phyloP scores from a whole-genome alignment of 2,888 invertebrate genomes.

The Arctia plantaginis region DNA sequence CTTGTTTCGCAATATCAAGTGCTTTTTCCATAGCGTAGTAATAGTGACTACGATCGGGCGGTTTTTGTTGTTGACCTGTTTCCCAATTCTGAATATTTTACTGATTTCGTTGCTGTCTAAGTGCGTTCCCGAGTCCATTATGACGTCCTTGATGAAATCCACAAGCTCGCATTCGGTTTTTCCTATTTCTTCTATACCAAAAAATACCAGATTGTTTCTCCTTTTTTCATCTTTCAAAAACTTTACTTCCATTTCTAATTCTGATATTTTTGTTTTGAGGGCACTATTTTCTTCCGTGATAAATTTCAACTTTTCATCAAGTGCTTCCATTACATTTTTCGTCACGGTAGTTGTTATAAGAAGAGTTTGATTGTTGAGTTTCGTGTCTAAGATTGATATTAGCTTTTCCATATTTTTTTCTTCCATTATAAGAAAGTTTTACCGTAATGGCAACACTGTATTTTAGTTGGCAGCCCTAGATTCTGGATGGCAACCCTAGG shows the following conservation, averaged over 20 bases:
- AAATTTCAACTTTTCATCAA: no score
- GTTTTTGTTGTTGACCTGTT: neutral
- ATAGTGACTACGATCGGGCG: neutral
- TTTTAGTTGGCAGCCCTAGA: no score
- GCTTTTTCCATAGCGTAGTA: conserved; percentile 3
- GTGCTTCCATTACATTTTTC: no score
- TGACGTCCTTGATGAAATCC: neutral
- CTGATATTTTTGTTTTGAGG: no score
- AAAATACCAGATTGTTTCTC: no score
- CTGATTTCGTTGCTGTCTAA: neutral
- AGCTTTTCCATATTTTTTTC: neutral
- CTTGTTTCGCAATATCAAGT: neutral
- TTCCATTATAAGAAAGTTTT: no score
- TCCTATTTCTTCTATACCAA: neutral
- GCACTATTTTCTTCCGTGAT: no score
- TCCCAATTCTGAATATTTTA: neutral
- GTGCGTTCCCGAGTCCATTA: neutral
- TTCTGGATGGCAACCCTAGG: no score
- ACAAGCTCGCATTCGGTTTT: neutral
- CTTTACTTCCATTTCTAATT: no score
- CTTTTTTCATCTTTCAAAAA: no score
- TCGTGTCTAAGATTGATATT: neutral
- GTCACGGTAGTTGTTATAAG: neutral
- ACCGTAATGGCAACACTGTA: no score
- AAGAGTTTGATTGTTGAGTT: neutral